These are phyloP conservation scores for Coregonus sp. DNA, from an alignment of 2,797 vertebrate species.

Conservation along the genomic window DNA sequence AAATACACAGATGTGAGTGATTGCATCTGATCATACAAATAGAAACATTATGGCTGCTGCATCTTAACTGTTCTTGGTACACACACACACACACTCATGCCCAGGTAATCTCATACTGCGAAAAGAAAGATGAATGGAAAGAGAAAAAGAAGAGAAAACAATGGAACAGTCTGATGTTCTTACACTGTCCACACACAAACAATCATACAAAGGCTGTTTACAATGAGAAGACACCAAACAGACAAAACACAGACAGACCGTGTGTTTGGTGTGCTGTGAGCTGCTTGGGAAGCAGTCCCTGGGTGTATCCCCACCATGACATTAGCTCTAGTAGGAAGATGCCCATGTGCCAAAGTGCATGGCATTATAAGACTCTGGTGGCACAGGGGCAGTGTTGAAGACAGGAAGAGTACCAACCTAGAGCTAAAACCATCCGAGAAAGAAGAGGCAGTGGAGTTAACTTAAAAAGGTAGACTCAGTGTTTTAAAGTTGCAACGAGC, in stretches of 20 bases:
- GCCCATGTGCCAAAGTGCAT: constrained; percentile 48
- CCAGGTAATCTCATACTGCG: not conserved
- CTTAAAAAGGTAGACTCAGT: not conserved
- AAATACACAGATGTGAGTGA: not conserved
- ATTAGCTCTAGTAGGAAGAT: constrained; percentile 21
- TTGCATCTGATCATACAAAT: not conserved
- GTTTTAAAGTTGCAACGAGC: not conserved
- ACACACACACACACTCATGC: not conserved
- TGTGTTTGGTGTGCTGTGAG: not conserved
- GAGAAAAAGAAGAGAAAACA: not conserved
- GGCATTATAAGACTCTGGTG: constrained; percentile 19
- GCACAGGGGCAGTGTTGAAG: not conserved
- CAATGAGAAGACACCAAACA: not conserved
- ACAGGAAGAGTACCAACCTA: not conserved
- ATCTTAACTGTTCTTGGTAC: not conserved
- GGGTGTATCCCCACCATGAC: not conserved
- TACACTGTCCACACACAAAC: not conserved
- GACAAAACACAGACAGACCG: not conserved
- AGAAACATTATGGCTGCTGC: not conserved
- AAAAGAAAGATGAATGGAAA: not conserved
- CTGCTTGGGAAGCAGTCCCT: not conserved
- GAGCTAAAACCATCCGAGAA: not conserved
- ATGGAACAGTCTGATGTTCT: not conserved
- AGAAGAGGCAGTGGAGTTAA: not conserved
- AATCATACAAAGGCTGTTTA: constrained; percentile 8